phyloP scores from a whole-genome alignment of 2,888 invertebrate species.

The Cerceris rybyensis region DNA sequence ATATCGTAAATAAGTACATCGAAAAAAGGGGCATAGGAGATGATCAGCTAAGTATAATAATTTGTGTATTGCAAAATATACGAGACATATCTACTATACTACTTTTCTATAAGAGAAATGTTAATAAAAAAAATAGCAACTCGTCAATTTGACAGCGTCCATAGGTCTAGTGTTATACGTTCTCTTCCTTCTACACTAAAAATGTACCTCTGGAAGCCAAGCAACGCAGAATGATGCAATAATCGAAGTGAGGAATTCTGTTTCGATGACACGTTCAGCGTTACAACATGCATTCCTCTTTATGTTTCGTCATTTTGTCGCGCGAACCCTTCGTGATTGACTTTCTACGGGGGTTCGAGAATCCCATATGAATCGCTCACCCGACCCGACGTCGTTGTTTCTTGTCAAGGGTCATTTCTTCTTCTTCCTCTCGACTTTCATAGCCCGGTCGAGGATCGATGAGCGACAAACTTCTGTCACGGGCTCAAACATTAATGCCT shows the following conservation, averaged over 20 bases:
- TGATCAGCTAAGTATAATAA: too few relatives aligned
- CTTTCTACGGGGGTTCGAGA: slow-evolving; percentile 56
- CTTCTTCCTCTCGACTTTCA: slow-evolving; percentile 38
- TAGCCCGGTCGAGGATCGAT: slow-evolving; percentile 45
- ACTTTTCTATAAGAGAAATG: too few relatives aligned
- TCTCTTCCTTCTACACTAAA: background rate
- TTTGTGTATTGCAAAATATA: too few relatives aligned
- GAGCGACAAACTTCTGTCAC: slow-evolving; percentile 54
- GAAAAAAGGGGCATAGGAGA: too few relatives aligned
- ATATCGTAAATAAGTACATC: too few relatives aligned
- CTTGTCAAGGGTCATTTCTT: slow-evolving; percentile 58
- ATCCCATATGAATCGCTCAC: slow-evolving; percentile 39
- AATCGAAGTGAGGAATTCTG: slow-evolving; percentile 35
- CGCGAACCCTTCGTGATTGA: slow-evolving; percentile 44
- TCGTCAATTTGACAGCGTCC: too few relatives aligned
- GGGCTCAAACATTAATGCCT: slow-evolving; percentile 38
- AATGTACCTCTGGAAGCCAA: too few relatives aligned
- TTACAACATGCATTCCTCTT: slow-evolving; percentile 32
- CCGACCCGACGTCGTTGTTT: slow-evolving; percentile 8
- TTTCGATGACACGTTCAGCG: slow-evolving; percentile 40
- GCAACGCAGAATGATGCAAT: too few relatives aligned
- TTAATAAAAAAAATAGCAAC: too few relatives aligned
- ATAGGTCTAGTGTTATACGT: too few relatives aligned
- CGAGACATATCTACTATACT: too few relatives aligned
- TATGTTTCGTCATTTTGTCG: slow-evolving; percentile 51